A percentile compares a stretch with the other conserved stretches of the same genome.
phyloP scores from a whole-genome alignment of 2,797 vertebrate species.

The Phoebastria nigripes region DNA sequence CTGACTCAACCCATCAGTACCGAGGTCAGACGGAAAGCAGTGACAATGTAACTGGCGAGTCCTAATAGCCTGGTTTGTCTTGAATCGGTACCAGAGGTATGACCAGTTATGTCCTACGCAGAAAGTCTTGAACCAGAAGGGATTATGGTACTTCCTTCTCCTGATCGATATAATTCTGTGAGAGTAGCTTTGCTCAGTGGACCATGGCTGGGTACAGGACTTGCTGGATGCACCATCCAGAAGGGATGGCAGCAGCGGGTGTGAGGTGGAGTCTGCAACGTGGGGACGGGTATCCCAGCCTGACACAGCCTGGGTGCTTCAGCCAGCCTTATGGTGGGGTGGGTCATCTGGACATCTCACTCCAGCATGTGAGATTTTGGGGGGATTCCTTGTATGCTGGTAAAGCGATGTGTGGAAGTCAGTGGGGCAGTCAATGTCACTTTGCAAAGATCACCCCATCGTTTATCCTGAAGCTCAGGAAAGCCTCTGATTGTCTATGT shows the following conservation, averaged over 20 bases:
- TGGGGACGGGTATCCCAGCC: neutral
- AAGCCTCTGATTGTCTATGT: neutral
- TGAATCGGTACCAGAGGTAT: neutral
- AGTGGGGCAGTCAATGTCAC: neutral
- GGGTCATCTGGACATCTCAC: neutral
- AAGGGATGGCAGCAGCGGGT: neutral
- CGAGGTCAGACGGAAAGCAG: neutral
- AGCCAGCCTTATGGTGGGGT: neutral
- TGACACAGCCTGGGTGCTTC: neutral
- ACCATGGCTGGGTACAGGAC: neutral
- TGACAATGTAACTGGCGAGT: neutral
- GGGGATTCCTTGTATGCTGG: neutral
- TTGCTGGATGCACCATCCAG: neutral
- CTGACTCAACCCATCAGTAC: neutral
- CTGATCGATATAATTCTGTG: neutral
- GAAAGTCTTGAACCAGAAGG: neutral
- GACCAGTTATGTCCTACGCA: neutral
- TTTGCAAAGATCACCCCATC: neutral
- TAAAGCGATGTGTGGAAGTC: neutral
- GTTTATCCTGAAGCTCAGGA: neutral
- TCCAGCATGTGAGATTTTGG: neutral
- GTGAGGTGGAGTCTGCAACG: neutral
- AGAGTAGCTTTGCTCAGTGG: neutral
- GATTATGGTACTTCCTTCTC: neutral
- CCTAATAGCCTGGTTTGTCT: neutral